Evolutionary conservation across 2,888 invertebrate species (phyloP).

Genomic region (Timandra comae): DNA sequence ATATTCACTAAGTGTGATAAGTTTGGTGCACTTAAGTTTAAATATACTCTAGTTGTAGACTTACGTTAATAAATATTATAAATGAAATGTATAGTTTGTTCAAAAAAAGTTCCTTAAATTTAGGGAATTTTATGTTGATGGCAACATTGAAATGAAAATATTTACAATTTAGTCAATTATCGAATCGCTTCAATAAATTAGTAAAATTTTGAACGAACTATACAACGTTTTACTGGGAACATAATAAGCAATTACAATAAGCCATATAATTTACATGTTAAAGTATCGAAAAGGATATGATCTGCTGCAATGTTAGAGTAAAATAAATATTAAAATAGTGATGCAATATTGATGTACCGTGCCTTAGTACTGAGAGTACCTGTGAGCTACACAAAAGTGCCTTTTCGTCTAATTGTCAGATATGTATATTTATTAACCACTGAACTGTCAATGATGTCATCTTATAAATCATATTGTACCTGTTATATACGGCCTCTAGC

Average conservation of each 20-base stretch:
- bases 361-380: conserved; percentile 12
- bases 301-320: conserved; percentile 6
- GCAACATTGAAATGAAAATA: too few species aligned
- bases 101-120: too few species aligned
- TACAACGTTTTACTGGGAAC: conserved; percentile 3
- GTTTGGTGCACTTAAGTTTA: conserved; percentile 30
- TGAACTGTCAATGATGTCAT: too few species aligned
- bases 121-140: too few species aligned
- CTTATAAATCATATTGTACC: too few species aligned
- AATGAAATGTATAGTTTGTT: neutral
- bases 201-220: too few species aligned
- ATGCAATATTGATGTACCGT: conserved; percentile 4
- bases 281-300: conserved; percentile 6
- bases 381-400: conserved; percentile 13
- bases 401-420: conserved; percentile 17
- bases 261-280: conserved; percentile 12
- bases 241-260: conserved; percentile 5
- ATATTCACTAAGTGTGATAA: conserved; percentile 19
- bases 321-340: conserved; percentile 2
- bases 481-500: too few species aligned
- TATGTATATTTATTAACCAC: conserved; percentile 14
- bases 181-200: too few species aligned
- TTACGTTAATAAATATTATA: conserved; percentile 11
- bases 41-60: conserved; percentile 20
- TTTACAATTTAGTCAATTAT: too few species aligned